A percentile compares a stretch with the other conserved stretches of the same genome.
phyloP scores from a whole-genome alignment of 2,113 vertebrate genomes.

The Cacatua alba region DNA sequence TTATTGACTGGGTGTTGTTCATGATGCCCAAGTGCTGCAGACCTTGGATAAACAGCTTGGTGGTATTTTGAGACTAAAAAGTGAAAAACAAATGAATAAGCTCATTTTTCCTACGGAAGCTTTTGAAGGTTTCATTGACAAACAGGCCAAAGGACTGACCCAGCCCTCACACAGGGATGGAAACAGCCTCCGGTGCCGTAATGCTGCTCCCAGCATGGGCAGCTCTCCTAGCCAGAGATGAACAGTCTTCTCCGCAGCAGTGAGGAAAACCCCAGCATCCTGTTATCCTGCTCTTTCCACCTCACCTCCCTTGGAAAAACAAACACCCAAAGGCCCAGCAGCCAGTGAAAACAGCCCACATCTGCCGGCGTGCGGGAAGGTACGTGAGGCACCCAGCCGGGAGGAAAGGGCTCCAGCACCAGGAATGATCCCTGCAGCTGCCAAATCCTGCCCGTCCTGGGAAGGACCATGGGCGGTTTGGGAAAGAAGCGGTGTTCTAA shows the following conservation, averaged over 20 bases:
- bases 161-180: background rate
- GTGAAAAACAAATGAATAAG: constrained; percentile 22
- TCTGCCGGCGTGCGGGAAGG: background rate
- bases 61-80: constrained; percentile 37
- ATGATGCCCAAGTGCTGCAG: background rate
- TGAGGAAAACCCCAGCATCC: background rate
- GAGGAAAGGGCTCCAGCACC: background rate
- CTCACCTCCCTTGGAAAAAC: constrained; percentile 56
- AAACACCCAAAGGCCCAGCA: constrained; percentile 46
- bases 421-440: background rate
- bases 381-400: background rate
- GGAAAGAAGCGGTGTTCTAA: background rate
- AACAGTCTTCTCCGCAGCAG: background rate
- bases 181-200: background rate
- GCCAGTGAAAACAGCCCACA: constrained; percentile 38
- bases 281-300: constrained; percentile 62
- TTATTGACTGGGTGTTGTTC: background rate
- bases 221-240: constrained; percentile 9
- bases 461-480: background rate
- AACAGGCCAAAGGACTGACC: background rate
- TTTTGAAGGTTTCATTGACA: background rate
- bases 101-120: background rate
- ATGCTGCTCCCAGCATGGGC: background rate
- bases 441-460: background rate
- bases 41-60: background rate